Evolutionary conservation across 2,888 invertebrate species (phyloP), one percentile per base, ranked within the genome.

Genomic region (Drosophila kambysellisi): DNA sequence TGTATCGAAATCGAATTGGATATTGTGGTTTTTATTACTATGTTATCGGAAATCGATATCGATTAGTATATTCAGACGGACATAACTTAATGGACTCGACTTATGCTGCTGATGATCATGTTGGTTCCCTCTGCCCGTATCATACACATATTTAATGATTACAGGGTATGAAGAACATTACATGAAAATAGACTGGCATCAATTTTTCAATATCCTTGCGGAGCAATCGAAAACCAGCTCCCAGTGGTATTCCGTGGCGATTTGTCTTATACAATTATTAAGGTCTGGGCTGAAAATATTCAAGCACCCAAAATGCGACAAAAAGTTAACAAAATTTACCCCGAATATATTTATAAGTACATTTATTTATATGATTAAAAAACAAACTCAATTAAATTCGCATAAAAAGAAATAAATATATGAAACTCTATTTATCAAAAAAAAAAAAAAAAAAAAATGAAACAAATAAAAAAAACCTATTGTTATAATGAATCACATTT

Each of bases 161-260:
- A 20, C 12, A 20, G 7, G 46, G 20, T 46, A 46, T 46, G 20
- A 51, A 25, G 25, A 25, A 25, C 25, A 25, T 25, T 25, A 29
- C 41, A 41, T 0, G 20, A 46, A 15, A 35, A 30, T 35, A 17
- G 15, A 30, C 46, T 43, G 37, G 53, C 80, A 61, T 62, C 52
- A 67, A 64, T 76, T 63, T 67, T 70, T 75, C 75, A 74, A 75
- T 65, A 75, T 75, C 79, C 76, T 59, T 35, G 51, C 29, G 65
- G 79, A 65, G 61, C 79, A 79, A 74, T 77, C 64, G 43, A 56
- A 57, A 76, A 67, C 20, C 63, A 39, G 54, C 52, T 70, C 70
- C 64, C 80, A 48, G 48, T 63, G 62, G 80, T 53, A 62, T 62
- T 56, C 53, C 51, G 25, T 35, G 25, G 48, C 51, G 52, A 58